Percentiles rank a stretch among this genome's conserved stretches.
phyloP scores from a whole-genome alignment of 2,113 vertebrate species.

The Semnornis frantzii region DNA sequence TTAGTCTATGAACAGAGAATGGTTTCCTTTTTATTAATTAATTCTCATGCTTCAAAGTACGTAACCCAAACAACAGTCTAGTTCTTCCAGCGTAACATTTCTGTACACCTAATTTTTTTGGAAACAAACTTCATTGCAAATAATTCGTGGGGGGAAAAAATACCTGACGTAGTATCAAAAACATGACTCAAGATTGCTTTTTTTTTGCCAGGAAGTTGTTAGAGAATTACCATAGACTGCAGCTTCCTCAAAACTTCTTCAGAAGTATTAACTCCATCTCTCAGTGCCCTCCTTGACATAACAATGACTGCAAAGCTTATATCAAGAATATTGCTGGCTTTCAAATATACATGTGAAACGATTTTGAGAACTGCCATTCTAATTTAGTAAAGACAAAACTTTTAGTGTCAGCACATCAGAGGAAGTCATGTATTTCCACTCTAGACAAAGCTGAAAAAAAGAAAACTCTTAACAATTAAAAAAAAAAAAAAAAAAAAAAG shows the following conservation, averaged over 20 bases:
- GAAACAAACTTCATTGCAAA: neutral
- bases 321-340: neutral
- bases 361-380: neutral
- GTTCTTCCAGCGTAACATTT: neutral
- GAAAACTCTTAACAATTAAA: neutral
- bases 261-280: neutral
- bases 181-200: constrained; percentile 22
- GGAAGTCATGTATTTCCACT: neutral
- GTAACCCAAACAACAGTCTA: neutral
- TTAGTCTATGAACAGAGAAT: constrained; percentile 50
- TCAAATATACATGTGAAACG: neutral
- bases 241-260: neutral
- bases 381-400: neutral
- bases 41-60: constrained; percentile 12
- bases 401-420: neutral
- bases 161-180: constrained; percentile 21
- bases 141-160: neutral
- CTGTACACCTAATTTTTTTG: neutral
- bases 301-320: neutral
- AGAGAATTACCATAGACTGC: neutral
- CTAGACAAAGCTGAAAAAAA: neutral
- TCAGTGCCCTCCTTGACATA: neutral
- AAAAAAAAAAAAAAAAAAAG: neutral
- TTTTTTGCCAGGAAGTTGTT: neutral
- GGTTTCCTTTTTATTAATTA: constrained; percentile 44